phyloP scores from a whole-genome alignment of 2,113 vertebrate genomes.

The Nannobrachium achirus region DNA sequence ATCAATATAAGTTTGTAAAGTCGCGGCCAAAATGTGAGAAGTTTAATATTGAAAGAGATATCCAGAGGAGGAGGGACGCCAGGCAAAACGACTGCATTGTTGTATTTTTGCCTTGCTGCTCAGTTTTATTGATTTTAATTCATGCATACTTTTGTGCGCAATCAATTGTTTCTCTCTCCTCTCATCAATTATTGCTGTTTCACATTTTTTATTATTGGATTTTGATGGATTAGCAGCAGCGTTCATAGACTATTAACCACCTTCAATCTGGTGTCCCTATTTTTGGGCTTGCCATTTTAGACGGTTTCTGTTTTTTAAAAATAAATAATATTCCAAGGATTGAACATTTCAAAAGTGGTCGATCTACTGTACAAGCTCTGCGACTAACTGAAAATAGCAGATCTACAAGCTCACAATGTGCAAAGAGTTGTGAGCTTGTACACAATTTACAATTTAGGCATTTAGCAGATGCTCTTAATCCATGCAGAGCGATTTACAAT shows the following conservation, averaged over 20 bases:
- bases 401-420: no score
- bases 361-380: no score
- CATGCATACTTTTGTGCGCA: slow-evolving; percentile 31
- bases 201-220: slow-evolving; percentile 66
- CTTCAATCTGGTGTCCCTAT: no score
- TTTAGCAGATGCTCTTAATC: no score
- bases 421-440: no score
- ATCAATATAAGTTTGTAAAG: slow-evolving; percentile 56
- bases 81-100: slow-evolving; percentile 6
- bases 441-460: no score
- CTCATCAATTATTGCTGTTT: slow-evolving; percentile 70
- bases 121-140: slow-evolving; percentile 45
- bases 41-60: slow-evolving; percentile 24
- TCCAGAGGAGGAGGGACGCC: slow-evolving; percentile 21
- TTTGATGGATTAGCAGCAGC: slow-evolving; percentile 71
- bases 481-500: no score
- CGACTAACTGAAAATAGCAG: no score
- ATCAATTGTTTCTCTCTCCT: slow-evolving; percentile 27
- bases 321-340: no score
- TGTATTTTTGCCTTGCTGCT: slow-evolving; percentile 14
- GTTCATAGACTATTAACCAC: slow-evolving; percentile 57
- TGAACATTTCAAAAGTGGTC: no score
- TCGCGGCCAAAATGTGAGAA: slow-evolving; percentile 34
- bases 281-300: no score
- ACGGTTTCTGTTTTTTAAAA: no score